Base-by-base conservation (phyloP, 2,888 invertebrate species). In the Eurytoma californica region DNA sequence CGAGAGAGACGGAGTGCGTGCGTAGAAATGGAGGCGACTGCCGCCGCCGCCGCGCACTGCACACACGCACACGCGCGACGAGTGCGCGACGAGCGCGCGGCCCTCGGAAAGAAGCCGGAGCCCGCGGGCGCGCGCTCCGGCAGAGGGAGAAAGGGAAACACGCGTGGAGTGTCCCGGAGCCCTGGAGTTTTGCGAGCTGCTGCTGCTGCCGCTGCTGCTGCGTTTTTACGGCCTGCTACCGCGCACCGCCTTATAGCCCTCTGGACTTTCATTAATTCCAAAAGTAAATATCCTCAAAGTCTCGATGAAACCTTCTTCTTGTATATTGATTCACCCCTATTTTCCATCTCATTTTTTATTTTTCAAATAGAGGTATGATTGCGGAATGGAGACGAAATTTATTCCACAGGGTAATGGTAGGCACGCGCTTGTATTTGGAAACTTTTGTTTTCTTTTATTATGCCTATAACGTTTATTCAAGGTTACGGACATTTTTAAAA, bases 11-110 rank as follows among this genome's bases (percentile, higher is more conserved):
- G 39, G 72, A 39, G 58, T 39, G 70, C 39, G 66, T 68, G 77
- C 70, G 77, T 70, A 80, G 77, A 76, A 78, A 77, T 68, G 72
- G 74, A 72, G 72, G 51, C 67, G 74, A 66, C 49, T 67, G 58
- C 39, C 57, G 69, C 57, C 30, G 72, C 68, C 53, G 55, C 69
- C 66, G 30, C 73, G 74, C 78, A 80, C 79, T 28, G 30, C 39
- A 55, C 55, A 63, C 39, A 47, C 53, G 58, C 57, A 58, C 58
- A 70, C 70, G 63, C 75, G 70, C n/a, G 65, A 24, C 24, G 24
- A n/a, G n/a, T n/a, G n/a, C n/a, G 24, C 24, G n/a, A n/a, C n/a
- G 70, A 1, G 72, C 57, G 78, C 39, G 63, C 72, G 20, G 66
- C 73, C 53, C 66, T 57, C 58, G 47, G 66, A 57, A 57, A 28